Evolutionary conservation across 30 jellyfish, hydroid and myxozoan genomes (phyloP).

Genomic region (Turritopsis dohrnii): DNA sequence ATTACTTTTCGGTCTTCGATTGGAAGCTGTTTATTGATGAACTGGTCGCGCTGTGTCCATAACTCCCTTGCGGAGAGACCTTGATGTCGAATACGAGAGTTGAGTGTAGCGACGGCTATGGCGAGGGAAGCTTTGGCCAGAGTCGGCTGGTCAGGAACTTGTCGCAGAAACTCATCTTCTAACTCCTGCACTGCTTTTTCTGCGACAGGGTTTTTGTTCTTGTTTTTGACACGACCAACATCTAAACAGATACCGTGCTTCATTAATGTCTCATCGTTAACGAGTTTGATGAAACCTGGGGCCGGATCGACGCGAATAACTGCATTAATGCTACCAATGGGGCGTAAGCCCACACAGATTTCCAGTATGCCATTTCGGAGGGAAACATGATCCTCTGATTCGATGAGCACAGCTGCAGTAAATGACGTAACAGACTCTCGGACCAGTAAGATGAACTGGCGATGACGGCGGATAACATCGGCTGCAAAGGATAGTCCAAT

Average conservation of each 20-base stretch:
- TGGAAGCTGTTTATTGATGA: conserved; percentile 31
- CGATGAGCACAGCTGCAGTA: too few species aligned
- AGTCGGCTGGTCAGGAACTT: conserved; percentile 20
- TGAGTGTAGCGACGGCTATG: conserved; percentile 34
- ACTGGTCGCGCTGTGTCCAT: conserved; percentile 54
- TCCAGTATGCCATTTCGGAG: too few species aligned
- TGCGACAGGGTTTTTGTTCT: conserved; percentile 44
- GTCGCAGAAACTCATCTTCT: conserved; percentile 47
- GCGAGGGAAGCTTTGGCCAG: conserved; percentile 27
- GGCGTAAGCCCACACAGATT: too few species aligned
- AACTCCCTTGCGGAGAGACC: conserved; percentile 44
- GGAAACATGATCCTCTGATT: too few species aligned
- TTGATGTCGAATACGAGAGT: conserved; percentile 33
- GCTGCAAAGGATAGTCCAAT: too few species aligned
- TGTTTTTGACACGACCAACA: conserved; percentile 34
- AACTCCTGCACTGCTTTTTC: conserved; percentile 48
- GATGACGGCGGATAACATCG: too few species aligned
- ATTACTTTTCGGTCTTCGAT: too few species aligned
- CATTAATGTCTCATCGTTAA: conserved; percentile 5
- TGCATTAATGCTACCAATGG: too few species aligned
- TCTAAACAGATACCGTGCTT: conserved; percentile 34
- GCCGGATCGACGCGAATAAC: conserved; percentile 25
- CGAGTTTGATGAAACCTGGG: conserved; percentile 24
- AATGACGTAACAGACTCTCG: too few species aligned
- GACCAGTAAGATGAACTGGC: too few species aligned